Evolutionary conservation across 2,797 vertebrate species (phyloP).

Genomic region (Onychomys leucogaster): DNA sequence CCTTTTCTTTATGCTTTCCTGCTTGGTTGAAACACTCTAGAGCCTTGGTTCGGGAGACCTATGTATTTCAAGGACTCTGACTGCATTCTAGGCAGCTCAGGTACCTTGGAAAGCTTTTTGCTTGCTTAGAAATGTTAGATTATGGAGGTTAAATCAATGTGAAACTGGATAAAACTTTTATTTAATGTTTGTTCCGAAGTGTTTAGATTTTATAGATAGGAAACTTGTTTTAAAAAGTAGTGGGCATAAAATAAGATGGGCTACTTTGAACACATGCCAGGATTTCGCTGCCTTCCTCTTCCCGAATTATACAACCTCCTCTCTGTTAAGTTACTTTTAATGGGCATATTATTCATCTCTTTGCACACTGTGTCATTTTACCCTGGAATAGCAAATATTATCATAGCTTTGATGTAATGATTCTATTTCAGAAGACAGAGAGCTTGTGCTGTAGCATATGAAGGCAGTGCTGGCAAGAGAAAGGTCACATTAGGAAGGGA

Average conservation of each 20-base stretch:
- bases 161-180: background rate
- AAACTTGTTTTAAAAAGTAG: slow-evolving; percentile 24
- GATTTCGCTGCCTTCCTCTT: slow-evolving; percentile 12
- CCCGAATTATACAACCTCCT: background rate
- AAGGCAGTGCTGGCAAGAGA: background rate
- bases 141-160: background rate
- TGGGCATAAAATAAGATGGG: background rate
- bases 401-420: background rate
- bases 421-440: background rate
- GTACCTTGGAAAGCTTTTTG: slow-evolving; percentile 32
- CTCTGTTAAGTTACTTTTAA: background rate
- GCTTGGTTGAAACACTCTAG: background rate
- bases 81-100: background rate
- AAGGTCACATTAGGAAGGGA: background rate
- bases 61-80: background rate
- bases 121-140: background rate
- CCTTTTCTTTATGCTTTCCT: background rate
- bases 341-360: background rate
- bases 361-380: background rate
- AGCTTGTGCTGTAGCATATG: background rate
- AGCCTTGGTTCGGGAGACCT: background rate
- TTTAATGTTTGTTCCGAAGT: slow-evolving; percentile 10
- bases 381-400: background rate
- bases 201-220: background rate
- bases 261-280: background rate